phyloP scores from a whole-genome alignment of 2,888 invertebrate genomes.

The Epinotia ramella region DNA sequence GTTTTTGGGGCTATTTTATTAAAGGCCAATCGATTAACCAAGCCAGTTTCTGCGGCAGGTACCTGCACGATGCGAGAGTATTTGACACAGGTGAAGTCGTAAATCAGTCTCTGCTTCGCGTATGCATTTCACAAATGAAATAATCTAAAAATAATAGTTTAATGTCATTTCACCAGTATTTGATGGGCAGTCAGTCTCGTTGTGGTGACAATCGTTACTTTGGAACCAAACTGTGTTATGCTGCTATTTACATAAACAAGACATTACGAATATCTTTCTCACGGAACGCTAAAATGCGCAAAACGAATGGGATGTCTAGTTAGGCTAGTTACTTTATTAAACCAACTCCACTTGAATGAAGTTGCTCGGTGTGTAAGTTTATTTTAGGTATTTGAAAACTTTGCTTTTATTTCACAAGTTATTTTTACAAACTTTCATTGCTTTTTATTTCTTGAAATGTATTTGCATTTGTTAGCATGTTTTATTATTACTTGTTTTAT shows the following conservation, averaged over 20 bases:
- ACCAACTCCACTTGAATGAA: conserved; percentile 44
- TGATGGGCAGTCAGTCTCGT: no score
- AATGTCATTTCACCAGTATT: no score
- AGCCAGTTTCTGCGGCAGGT: no score
- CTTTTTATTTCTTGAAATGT: conserved; percentile 39
- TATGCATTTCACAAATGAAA: no score
- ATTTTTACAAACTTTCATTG: conserved; percentile 19
- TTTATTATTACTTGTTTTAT: neutral
- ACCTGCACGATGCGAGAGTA: no score
- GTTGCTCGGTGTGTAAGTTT: conserved; percentile 40
- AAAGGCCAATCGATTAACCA: no score
- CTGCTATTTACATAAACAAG: neutral
- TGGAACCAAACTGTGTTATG: neutral
- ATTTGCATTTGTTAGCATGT: conserved; percentile 17
- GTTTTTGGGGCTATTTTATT: no score
- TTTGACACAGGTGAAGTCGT: no score
- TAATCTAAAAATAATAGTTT: no score
- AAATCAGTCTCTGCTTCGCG: no score
- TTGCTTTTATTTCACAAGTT: conserved; percentile 33
- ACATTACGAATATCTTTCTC: neutral
- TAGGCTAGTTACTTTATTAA: conserved; percentile 41
- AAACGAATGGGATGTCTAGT: conserved; percentile 44
- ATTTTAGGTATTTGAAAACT: conserved; percentile 42
- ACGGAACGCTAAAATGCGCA: conserved; percentile 31
- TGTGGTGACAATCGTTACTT: neutral